These are phyloP conservation scores for Caracal caracal DNA, from an alignment of 2,113 vertebrate genomes.

Conservation along the genomic window DNA sequence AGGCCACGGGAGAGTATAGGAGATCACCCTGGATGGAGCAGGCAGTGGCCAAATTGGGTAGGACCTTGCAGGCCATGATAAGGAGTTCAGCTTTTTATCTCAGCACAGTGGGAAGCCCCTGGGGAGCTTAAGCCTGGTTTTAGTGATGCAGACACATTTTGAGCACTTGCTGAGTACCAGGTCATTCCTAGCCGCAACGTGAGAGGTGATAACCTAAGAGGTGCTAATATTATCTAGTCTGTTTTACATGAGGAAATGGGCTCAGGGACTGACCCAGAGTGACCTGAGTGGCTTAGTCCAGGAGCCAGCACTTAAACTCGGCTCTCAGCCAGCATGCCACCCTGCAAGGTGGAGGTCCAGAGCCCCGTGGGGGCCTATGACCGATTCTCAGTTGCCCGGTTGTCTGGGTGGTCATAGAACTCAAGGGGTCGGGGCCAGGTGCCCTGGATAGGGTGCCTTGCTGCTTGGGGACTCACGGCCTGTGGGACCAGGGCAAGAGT, in stretches of 20 bases:
- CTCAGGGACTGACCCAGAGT: not conserved
- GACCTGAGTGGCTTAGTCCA: not conserved
- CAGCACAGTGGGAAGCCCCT: not conserved
- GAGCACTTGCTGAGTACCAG: not conserved
- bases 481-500: not conserved
- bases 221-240: not conserved
- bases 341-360: not conserved
- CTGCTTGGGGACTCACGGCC: not conserved
- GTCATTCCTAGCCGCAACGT: not conserved
- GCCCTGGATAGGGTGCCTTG: not conserved
- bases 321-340: not conserved
- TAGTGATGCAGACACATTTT: rapidly evolving
- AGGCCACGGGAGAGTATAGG: rapidly evolving
- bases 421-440: rapidly evolving
- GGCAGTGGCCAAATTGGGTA: not conserved
- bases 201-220: not conserved
- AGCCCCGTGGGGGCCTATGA: rapidly evolving
- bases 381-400: not conserved
- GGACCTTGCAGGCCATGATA: not conserved
- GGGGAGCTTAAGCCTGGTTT: not conserved
- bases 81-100: not conserved
- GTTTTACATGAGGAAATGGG: not conserved
- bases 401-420: not conserved
- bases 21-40: rapidly evolving
- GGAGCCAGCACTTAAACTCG: not conserved